phyloP scores from a whole-genome alignment of 2,113 vertebrate genomes.

The Scopus umbretta region DNA sequence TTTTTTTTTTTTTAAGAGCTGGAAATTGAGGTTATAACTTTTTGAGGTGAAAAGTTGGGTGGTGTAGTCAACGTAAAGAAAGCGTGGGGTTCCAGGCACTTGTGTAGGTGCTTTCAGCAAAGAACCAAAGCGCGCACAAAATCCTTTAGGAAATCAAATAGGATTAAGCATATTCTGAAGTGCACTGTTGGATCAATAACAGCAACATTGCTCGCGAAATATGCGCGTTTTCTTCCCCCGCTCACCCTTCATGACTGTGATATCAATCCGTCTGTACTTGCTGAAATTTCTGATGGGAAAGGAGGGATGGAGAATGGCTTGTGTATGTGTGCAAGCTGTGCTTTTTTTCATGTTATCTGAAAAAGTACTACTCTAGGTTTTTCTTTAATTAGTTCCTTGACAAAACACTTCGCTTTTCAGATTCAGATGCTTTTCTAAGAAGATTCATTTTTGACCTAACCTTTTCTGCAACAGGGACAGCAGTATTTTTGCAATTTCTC shows the following conservation, averaged over 20 bases:
- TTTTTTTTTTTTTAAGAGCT: not conserved
- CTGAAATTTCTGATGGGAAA: not conserved
- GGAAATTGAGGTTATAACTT: not conserved
- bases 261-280: not conserved
- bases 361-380: not conserved
- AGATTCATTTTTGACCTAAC: not conserved
- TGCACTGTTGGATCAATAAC: not conserved
- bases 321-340: not conserved
- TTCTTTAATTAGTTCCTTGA: not conserved
- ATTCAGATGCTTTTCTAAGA: not conserved
- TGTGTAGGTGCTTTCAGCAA: too few species aligned
- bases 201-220: not conserved
- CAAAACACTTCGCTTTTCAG: not conserved
- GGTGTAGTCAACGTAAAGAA: not conserved
- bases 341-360: not conserved
- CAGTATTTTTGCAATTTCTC: not conserved
- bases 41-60: not conserved
- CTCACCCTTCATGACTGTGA: not conserved
- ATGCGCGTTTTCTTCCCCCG: not conserved
- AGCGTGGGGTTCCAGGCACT: not conserved
- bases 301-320: not conserved
- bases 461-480: not conserved
- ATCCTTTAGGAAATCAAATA: not conserved
- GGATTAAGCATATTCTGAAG: not conserved
- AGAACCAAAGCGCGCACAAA: accelerated